Evolutionary conservation across 2,113 vertebrate genomes (phyloP).

Genomic region (Stigmatopora argus): DNA sequence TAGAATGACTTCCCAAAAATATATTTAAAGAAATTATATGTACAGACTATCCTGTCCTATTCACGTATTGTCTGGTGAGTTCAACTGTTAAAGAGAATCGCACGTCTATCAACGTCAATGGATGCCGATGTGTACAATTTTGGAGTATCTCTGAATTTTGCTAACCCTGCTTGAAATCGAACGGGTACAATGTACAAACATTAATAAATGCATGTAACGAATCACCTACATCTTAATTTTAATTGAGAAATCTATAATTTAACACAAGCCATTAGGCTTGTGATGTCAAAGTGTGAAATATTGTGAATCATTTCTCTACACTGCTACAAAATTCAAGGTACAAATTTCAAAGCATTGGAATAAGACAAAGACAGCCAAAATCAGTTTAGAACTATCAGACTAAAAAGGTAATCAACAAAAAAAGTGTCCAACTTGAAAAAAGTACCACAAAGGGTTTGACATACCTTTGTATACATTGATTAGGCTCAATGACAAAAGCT

Average conservation of each 20-base stretch:
- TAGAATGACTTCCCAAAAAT: background rate
- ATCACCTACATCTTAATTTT: constrained; percentile 13
- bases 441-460: background rate
- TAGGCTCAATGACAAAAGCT: background rate
- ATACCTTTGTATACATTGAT: background rate
- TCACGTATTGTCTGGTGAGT: background rate
- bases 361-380: background rate
- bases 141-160: no score
- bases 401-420: background rate
- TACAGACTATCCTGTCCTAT: background rate
- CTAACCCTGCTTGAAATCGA: constrained; percentile 4
- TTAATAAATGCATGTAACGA: constrained; percentile 5
- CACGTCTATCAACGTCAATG: no score
- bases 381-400: background rate
- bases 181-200: constrained; percentile 9
- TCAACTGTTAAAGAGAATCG: no score
- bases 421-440: background rate
- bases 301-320: constrained; percentile 13
- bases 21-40: background rate
- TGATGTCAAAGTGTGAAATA: constrained; percentile 8
- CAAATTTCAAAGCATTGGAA: constrained; percentile 3
- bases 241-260: constrained; percentile 6
- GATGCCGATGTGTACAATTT: no score
- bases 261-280: constrained; percentile 13
- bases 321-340: background rate